Base-by-base conservation (phyloP, 2,113 vertebrate species). In the Plestiodon gilberti region DNA sequence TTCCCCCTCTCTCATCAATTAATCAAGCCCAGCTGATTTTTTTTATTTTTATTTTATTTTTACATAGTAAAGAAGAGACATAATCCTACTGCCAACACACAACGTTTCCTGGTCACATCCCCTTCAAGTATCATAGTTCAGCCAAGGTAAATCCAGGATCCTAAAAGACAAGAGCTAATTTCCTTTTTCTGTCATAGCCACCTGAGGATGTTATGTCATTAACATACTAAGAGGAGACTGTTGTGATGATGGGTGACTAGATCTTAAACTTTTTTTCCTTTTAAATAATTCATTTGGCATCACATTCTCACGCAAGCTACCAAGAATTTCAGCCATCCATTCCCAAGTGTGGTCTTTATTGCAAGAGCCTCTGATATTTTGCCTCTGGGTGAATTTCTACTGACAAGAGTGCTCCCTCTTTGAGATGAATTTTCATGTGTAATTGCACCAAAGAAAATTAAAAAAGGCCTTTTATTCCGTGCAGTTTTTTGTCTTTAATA, bases 161-260 rank as follows among this genome's bases (percentile, higher is more conserved):
- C 6, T 83, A 89, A 88, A 87, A 70, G 38, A 59, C 55, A 88
- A 89, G 20, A 90, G 18, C 81, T 90, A 81, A 83, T 88, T 90
- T 69, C 73, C 43, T 89, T 90, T 83, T 86, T 78, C 22, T 88
- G 62, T 86, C 52, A 70, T 30, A 38, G 0, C 3, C 71, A 64
- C 35, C 3, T 85, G 59, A 10, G 48, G 13, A 88, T 59, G 43
- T 74, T 35, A 67, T 35, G 33, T 76, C 71, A 87, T 28, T 85
- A 78, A 88, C 0, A 2, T 80, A 17, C 1, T 83, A 52, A 76
- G 38, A 80, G 88, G 5, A 4, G 1, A 86, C 6, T 5, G 1
- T 69, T 38, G 84, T 14, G 30, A 76, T 85, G 71, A 76, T 85
- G 71, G 23, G 6, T 86, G 59, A 81, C 43, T 89, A 70, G 81